Evolutionary conservation across 2,113 vertebrate species (phyloP).

Genomic region (Tachuris rubrigastra): DNA sequence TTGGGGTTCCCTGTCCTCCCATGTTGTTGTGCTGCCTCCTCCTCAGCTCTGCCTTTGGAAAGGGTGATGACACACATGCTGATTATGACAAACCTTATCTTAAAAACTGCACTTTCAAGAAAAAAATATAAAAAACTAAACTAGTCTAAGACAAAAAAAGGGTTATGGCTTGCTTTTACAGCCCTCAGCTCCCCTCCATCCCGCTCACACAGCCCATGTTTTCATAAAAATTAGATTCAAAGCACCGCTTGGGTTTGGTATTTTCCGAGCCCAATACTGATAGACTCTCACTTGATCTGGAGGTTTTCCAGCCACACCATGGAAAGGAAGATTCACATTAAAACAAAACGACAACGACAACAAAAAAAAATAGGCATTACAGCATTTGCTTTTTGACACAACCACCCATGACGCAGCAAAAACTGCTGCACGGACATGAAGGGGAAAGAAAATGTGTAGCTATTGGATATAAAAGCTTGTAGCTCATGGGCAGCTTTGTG

Average conservation of each 20-base stretch:
- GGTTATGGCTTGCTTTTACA: background rate
- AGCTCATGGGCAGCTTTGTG: background rate
- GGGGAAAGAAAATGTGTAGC: background rate
- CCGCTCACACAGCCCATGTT: fast-evolving
- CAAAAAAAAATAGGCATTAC: background rate
- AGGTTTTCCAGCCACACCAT: background rate
- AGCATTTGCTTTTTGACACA: background rate
- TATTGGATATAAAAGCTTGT: background rate
- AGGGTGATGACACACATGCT: fast-evolving
- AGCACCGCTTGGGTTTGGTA: fast-evolving
- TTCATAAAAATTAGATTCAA: background rate
- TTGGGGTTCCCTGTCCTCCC: fast-evolving
- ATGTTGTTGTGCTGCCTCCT: background rate
- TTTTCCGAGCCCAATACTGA: background rate
- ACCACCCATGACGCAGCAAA: background rate
- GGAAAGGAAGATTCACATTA: background rate
- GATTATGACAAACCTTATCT: no score
- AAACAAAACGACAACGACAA: no score
- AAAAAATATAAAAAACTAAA: no score
- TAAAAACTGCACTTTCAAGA: no score
- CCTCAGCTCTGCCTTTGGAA: background rate
- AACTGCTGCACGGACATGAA: background rate
- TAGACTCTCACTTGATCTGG: background rate
- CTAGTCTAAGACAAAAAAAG: no score
- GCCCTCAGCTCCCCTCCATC: background rate